Conservation (phyloP, 2,888 invertebrate genomes). For the Capitulum mitella region DNA sequence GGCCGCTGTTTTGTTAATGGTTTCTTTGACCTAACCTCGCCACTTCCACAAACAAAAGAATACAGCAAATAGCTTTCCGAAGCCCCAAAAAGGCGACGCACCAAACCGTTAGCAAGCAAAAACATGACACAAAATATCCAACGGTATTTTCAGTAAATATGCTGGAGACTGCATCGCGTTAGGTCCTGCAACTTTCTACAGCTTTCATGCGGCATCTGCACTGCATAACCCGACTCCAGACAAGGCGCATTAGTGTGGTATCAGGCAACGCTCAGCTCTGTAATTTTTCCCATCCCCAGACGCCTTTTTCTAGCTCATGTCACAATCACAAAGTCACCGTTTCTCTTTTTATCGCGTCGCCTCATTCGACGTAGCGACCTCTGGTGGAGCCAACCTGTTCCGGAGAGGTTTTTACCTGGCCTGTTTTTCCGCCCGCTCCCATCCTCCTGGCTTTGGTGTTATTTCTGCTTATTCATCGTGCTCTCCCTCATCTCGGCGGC, state of each 20-base stretch:
- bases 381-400: neutral
- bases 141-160: too few species aligned
- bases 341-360: neutral
- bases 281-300: neutral
- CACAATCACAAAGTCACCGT: conserved; percentile 18
- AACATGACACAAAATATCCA: too few species aligned
- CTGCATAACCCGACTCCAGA: too few species aligned
- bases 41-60: neutral
- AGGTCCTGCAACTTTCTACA: too few species aligned
- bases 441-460: conserved; percentile 10
- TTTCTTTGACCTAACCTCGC: too few species aligned
- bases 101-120: too few species aligned
- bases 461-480: conserved; percentile 16
- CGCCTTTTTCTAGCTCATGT: conserved; percentile 11
- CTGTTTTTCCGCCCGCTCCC: neutral
- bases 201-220: too few species aligned
- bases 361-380: conserved; percentile 11
- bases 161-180: too few species aligned
- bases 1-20: too few species aligned
- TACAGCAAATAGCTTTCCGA: neutral
- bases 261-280: neutral
- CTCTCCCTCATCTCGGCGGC: neutral
- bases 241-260: too few species aligned
- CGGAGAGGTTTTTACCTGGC: neutral
- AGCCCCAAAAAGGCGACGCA: too few species aligned